These are phyloP conservation scores for Coracias cyanogaster DNA, from an alignment of 2,797 vertebrate species.

Conservation along the genomic window DNA sequence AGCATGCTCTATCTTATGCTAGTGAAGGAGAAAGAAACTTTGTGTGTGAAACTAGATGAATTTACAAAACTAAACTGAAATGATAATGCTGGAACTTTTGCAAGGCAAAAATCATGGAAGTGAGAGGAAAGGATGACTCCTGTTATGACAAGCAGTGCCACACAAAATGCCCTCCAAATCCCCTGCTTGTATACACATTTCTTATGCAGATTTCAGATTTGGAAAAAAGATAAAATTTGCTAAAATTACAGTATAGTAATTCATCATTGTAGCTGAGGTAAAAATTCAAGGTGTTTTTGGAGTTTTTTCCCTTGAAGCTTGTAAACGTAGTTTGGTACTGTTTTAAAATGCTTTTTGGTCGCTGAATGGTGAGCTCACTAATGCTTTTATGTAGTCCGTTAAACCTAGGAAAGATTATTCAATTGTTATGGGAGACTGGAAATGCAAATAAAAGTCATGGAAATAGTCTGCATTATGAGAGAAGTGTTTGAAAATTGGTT, in stretches of 20 bases:
- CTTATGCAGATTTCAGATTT: background rate
- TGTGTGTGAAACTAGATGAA: background rate
- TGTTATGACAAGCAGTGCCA: background rate
- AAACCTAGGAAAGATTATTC: background rate
- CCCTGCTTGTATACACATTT: background rate
- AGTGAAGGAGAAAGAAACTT: background rate
- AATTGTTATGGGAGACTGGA: background rate
- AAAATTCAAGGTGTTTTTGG: background rate
- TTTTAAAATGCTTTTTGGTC: background rate
- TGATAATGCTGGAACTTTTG: background rate
- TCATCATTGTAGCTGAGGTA: background rate
- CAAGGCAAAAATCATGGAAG: background rate
- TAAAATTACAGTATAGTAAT: background rate
- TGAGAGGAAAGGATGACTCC: background rate
- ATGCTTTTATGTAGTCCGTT: background rate
- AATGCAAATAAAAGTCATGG: slow-evolving; percentile 9
- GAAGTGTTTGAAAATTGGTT: slow-evolving; percentile 27
- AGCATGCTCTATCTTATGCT: background rate
- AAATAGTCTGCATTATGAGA: background rate
- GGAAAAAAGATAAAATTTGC: background rate
- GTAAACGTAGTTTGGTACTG: background rate
- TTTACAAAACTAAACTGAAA: background rate
- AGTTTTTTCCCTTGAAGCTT: background rate
- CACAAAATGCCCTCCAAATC: background rate
- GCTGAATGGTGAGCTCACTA: background rate